Conservation (phyloP, 2,113 vertebrate species). For the Nesogale talazaci region DNA sequence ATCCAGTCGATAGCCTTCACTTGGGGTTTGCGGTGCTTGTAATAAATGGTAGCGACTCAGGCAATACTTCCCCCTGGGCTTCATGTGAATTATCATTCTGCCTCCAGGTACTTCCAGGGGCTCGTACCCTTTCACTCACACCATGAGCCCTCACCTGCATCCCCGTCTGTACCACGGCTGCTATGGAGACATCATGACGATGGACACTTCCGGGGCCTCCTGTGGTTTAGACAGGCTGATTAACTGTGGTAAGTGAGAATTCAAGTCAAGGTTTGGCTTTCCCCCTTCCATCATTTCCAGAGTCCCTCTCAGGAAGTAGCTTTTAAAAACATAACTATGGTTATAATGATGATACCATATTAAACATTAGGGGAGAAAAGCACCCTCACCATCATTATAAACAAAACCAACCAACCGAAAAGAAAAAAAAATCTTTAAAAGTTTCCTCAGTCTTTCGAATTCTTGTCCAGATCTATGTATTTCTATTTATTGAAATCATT, state of each 20-base stretch:
- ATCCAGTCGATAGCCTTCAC: not conserved
- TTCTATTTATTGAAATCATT: not conserved
- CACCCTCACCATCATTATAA: not conserved
- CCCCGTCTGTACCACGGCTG: conserved; percentile 62
- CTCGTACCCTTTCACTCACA: not conserved
- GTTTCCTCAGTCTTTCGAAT: not conserved
- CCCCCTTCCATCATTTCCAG: not conserved
- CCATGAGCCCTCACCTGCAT: conserved; percentile 28
- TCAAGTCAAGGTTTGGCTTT: too few relatives aligned
- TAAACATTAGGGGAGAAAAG: not conserved
- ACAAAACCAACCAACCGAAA: too few relatives aligned
- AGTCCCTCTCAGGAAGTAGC: not conserved
- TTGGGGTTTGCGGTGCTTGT: not conserved
- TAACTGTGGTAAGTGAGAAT: conserved; percentile 77
- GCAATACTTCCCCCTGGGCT: not conserved
- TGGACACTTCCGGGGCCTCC: conserved; percentile 82
- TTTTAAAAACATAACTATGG: not conserved
- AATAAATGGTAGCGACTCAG: not conserved
- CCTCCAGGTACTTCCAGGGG: conserved; percentile 67
- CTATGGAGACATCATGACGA: conserved; percentile 82
- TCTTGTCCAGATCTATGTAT: not conserved
- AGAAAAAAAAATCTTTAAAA: not conserved
- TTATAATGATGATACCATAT: not conserved
- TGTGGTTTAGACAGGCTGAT: conserved; percentile 70
- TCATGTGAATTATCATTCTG: not conserved